Evolutionary conservation across 2,797 vertebrate species (phyloP).

Genomic region (Anableps anableps): DNA sequence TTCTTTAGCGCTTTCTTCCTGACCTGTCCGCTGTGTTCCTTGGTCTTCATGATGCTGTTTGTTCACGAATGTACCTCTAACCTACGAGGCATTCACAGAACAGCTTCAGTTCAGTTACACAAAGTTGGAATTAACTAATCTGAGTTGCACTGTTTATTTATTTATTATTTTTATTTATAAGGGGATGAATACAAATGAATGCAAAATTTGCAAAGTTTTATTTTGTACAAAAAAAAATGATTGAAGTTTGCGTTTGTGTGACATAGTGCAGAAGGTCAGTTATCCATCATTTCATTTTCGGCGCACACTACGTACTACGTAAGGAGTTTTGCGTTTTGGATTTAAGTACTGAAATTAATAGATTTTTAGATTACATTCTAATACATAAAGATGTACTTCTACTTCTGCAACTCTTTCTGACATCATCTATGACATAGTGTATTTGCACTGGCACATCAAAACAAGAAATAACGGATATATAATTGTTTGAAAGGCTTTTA

Average conservation of each 20-base stretch:
- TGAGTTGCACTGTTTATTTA: background rate
- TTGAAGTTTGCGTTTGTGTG: too few relatives aligned
- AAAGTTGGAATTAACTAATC: background rate
- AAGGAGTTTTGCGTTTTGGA: background rate
- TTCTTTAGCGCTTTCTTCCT: too few relatives aligned
- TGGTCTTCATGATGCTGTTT: background rate
- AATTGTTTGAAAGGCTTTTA: constrained; percentile 23
- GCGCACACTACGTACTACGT: too few relatives aligned
- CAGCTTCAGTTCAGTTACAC: background rate
- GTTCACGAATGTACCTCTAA: background rate
- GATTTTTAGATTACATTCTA: background rate
- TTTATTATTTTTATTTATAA: too few relatives aligned
- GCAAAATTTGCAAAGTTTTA: background rate
- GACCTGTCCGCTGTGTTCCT: background rate
- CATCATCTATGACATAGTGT: background rate
- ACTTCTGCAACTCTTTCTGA: background rate
- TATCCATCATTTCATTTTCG: too few relatives aligned
- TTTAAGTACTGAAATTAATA: background rate
- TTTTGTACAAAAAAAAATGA: background rate
- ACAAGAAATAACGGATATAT: background rate
- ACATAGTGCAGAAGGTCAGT: too few relatives aligned
- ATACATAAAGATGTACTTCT: background rate
- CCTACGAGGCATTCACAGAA: background rate
- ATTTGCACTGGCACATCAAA: background rate
- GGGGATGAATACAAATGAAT: background rate